Evolutionary conservation across 2,797 vertebrate species (phyloP), one percentile per base, ranked within the genome.

Genomic region (Ceryle rudis): DNA sequence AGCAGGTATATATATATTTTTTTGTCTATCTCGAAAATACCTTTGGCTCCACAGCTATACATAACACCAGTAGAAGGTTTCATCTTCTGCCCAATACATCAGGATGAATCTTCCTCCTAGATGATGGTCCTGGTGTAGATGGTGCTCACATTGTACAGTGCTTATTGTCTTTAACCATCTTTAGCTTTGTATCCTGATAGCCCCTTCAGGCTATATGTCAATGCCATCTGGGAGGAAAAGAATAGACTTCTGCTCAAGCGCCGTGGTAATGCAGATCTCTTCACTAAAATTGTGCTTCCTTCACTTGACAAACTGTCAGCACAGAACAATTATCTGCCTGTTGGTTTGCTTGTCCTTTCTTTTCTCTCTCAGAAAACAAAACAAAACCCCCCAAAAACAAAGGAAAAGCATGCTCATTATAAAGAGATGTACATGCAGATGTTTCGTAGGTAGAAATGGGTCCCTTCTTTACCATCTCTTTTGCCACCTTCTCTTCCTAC

Each of bases 91-190:
- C 92, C 66, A 26, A 20, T 44, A 54, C 0, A 67, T 95, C 96
- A 96, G 55, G 66, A 89, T 67, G 60, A 90, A 94, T 93, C 69
- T 92, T 86, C 52, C 58, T 92, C 62, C 70, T 57, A 15, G 61
- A 55, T 52, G 85, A 95, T 31, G 60, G 73, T 90, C 55, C 47
- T 86, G 70, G 75, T 78, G 52, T 78, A 78, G 91, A 91, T 33
- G 70, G 88, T 35, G 79, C 82, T 95, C 91, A 46, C 51, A 67
- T 71, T 74, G 89, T 91, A 70, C 87, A 82, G 93, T 89, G 96
- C 96, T 95, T 89, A 96, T 97, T 86, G 92, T 96, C 94, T 95
- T 97, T 97, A 93, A 94, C 83, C 95, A 77, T 93, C 90, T 92
- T 95, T 95, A 94, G 84, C 91, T 97, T 93, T 92, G 89, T 85